Evolutionary conservation across 2,888 invertebrate species (phyloP), one percentile per base, ranked within the genome.

Genomic region (Dicyrtoma fusca): DNA sequence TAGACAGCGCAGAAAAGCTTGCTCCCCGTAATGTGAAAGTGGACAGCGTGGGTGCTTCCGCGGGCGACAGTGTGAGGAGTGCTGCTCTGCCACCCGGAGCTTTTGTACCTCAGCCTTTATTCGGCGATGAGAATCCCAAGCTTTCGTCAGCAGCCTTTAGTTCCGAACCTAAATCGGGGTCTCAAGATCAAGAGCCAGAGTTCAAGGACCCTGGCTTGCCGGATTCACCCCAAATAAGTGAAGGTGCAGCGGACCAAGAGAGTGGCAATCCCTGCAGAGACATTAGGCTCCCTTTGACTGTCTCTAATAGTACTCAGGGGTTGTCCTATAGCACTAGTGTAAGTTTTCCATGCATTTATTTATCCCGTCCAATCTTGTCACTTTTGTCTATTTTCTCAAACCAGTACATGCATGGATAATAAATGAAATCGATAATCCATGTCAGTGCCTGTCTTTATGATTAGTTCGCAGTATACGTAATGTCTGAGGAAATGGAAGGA

Each of bases 401-500:
- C n/a, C n/a, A n/a, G n/a, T n/a, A n/a, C n/a, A n/a, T n/a, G n/a
- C n/a, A n/a, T n/a, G n/a, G n/a, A n/a, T n/a, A n/a, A n/a, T n/a
- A n/a, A n/a, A n/a, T n/a, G n/a, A n/a, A n/a, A n/a, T n/a, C n/a
- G n/a, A n/a, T n/a, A n/a, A n/a, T n/a, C n/a, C n/a, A n/a, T n/a
- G n/a, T n/a, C n/a, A n/a, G n/a, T n/a, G n/a, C n/a, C n/a, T n/a
- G n/a, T n/a, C n/a, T n/a, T n/a, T n/a, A n/a, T n/a, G n/a, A n/a
- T 26, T 85, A 92, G 90, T 95, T 95, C 82, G 88, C 89, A 1
- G 88, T 95, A 85, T 88, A 88, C 78, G 89, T 96, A 68, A 88
- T 88, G 0, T 89, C 88, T 2, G 86, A 89, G 53, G 87, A 88
- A 51, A 94, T 95, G 81, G 93, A 95, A 84, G 98, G 98, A 0